These are phyloP conservation scores for Dicyrtomina minuta DNA, from an alignment of 2,888 invertebrate genomes.

Conservation along the genomic window DNA sequence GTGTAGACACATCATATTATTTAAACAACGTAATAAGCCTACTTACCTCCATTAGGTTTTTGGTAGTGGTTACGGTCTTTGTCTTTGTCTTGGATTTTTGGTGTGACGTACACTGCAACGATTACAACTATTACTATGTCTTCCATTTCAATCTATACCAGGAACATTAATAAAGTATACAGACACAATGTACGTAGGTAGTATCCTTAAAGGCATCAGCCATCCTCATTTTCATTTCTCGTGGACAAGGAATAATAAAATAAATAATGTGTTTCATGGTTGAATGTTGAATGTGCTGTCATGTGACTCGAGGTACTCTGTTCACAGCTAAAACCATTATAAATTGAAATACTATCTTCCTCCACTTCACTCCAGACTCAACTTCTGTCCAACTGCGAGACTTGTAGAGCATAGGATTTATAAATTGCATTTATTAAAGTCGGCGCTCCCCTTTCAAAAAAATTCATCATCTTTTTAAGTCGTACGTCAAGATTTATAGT, in stretches of 20 bases:
- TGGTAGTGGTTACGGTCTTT: too few relatives aligned
- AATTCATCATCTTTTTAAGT: constrained; percentile 1
- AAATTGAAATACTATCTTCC: constrained; percentile 25
- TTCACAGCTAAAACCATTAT: constrained; percentile 22
- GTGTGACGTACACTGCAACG: neutral
- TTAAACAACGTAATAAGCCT: too few relatives aligned
- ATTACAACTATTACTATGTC: constrained; percentile 7
- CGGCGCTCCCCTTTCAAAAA: neutral
- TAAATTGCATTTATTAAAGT: constrained; percentile 16
- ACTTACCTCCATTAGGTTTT: too few relatives aligned
- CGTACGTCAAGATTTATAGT: neutral
- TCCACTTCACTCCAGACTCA: neutral
- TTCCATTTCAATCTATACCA: constrained; percentile 9
- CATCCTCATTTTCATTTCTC: neutral
- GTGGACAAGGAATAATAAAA: constrained; percentile 10
- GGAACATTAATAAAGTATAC: neutral
- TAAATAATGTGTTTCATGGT: constrained; percentile 22
- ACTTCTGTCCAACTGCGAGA: neutral
- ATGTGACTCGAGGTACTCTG: constrained; percentile 12
- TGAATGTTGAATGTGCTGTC: constrained; percentile 12
- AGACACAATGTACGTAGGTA: neutral
- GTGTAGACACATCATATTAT: too few relatives aligned
- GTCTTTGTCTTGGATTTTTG: too few relatives aligned
- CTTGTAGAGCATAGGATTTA: neutral
- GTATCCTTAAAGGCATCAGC: neutral